A percentile compares a stretch with the other conserved stretches of the same genome.
phyloP scores from a whole-genome alignment of 2,888 invertebrate genomes.

The Orgyia antiqua region DNA sequence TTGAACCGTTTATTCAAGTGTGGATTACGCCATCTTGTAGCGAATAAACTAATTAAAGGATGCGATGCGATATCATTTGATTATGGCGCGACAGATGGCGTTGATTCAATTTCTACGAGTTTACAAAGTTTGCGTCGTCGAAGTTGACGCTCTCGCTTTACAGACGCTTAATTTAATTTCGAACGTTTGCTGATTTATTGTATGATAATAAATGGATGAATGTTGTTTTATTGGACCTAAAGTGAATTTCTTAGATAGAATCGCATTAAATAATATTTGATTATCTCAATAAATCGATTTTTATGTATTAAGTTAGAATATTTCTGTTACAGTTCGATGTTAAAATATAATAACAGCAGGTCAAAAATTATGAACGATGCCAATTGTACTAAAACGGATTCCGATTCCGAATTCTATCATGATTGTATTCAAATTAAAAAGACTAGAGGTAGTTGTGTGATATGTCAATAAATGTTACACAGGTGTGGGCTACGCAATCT shows the following conservation, averaged over 20 bases:
- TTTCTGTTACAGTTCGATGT: too few species aligned
- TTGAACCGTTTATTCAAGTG: conserved; percentile 33
- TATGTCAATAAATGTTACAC: too few species aligned
- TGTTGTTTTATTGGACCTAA: conserved; percentile 36
- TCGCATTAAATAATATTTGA: conserved; percentile 14
- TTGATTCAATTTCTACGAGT: conserved; percentile 56
- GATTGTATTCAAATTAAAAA: too few species aligned
- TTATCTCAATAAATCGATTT: conserved; percentile 11
- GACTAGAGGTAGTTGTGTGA: too few species aligned
- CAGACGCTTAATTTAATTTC: conserved; percentile 61
- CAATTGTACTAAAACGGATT: too few species aligned
- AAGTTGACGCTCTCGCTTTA: conserved; percentile 37
- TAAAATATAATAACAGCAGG: too few species aligned
- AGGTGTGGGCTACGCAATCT: conserved; percentile 98
- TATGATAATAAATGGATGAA: conserved; percentile 47
- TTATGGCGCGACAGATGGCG: conserved; percentile 62
- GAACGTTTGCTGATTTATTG: conserved; percentile 62
- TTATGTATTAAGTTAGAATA: too few species aligned
- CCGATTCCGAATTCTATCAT: too few species aligned
- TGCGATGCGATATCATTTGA: conserved; percentile 67
- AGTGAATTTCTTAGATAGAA: conserved; percentile 20
- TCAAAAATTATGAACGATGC: too few species aligned
- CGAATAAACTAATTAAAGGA: conserved; percentile 59
- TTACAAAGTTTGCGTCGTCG: conserved; percentile 50
- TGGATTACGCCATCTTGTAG: conserved; percentile 40